Conservation (phyloP, 2,797 vertebrate genomes). For the Podarcis lilfordi region DNA sequence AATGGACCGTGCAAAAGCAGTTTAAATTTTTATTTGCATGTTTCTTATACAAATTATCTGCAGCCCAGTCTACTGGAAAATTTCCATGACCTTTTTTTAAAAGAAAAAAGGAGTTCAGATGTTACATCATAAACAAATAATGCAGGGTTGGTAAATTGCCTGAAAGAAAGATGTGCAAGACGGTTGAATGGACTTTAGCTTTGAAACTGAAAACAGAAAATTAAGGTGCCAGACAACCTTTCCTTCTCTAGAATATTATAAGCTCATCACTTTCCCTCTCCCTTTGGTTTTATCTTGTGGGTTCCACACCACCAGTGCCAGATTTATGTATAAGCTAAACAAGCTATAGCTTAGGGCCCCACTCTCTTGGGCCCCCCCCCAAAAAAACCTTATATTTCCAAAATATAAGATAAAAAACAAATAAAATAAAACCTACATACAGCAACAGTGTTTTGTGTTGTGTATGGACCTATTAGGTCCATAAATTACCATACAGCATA, state of each 20-base stretch:
- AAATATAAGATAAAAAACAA: too few species aligned
- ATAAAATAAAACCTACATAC: too few species aligned
- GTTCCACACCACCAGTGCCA: fast-evolving
- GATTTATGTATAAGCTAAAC: too few species aligned
- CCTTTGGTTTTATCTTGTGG: too few species aligned
- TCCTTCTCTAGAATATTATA: not conserved
- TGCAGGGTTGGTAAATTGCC: slow-evolving; percentile 36
- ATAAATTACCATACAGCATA: too few species aligned
- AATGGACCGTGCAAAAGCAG: slow-evolving; percentile 52
- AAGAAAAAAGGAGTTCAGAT: slow-evolving; percentile 15
- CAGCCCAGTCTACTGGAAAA: not conserved
- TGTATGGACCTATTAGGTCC: too few species aligned
- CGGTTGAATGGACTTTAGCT: not conserved
- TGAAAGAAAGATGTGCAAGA: slow-evolving; percentile 41
- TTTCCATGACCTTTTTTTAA: slow-evolving; percentile 48
- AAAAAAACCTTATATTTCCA: too few species aligned
- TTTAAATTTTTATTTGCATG: slow-evolving; percentile 61
- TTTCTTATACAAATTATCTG: slow-evolving; percentile 45
- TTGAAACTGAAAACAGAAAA: not conserved
- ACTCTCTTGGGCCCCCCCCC: too few species aligned
- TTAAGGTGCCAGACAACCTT: not conserved
- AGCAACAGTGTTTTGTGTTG: too few species aligned
- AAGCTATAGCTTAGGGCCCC: too few species aligned
- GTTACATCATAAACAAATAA: slow-evolving; percentile 41
- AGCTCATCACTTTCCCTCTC: not conserved